These are phyloP conservation scores for Maccullochella peelii DNA, from an alignment of 2,113 vertebrate genomes.

Conservation along the genomic window DNA sequence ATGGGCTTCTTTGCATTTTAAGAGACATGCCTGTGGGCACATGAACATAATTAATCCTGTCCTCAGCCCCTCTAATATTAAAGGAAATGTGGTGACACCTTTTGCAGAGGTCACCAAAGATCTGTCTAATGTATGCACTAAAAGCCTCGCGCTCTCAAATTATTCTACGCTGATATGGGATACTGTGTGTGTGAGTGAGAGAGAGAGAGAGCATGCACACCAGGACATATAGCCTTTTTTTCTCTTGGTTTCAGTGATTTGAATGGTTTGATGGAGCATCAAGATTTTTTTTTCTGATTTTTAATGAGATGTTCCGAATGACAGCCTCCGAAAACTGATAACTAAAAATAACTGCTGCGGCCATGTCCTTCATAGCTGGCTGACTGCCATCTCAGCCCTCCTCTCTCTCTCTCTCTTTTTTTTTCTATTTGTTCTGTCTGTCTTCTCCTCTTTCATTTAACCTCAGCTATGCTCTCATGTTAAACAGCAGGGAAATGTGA, in stretches of 20 bases:
- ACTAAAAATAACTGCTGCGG: slow-evolving; percentile 76
- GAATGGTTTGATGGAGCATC: slow-evolving; percentile 42
- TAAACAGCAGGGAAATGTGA: slow-evolving; percentile 36
- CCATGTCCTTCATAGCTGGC: slow-evolving; percentile 79
- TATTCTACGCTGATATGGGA: slow-evolving; percentile 1
- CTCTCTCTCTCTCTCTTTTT: slow-evolving; percentile 10
- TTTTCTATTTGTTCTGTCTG: slow-evolving; percentile 37
- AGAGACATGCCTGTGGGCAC: slow-evolving; percentile 48
- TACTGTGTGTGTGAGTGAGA: neutral
- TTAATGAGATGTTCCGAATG: slow-evolving; percentile 81
- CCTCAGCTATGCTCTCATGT: slow-evolving; percentile 22
- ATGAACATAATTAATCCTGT: slow-evolving; percentile 69
- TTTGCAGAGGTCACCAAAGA: slow-evolving; percentile 59
- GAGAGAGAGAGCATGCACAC: neutral
- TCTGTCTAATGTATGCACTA: slow-evolving; percentile 37
- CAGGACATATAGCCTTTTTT: neutral
- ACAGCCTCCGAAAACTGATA: slow-evolving; percentile 74
- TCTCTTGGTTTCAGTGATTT: slow-evolving; percentile 14
- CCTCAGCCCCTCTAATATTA: slow-evolving; percentile 44
- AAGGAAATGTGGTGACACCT: slow-evolving; percentile 44
- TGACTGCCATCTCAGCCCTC: slow-evolving; percentile 57
- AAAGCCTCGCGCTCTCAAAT: slow-evolving; percentile 10
- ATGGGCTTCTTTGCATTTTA: slow-evolving; percentile 51
- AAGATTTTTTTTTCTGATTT: slow-evolving; percentile 41
- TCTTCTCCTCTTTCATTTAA: slow-evolving; percentile 57